Conservation (phyloP, 2,888 invertebrate genomes). For the Tipula unca region DNA sequence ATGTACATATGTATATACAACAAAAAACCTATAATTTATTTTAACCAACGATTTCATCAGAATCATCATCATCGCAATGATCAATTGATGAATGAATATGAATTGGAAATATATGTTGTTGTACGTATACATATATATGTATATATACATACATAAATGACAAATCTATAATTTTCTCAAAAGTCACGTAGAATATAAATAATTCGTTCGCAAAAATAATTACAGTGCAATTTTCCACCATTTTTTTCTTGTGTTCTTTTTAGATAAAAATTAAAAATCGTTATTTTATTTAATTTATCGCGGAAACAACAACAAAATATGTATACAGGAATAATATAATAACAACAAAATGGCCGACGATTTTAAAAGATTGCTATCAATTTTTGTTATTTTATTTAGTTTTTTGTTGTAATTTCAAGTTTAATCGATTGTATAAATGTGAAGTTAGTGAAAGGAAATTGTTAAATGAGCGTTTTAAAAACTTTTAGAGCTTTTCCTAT, state of each 20-base stretch:
- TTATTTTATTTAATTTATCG: background rate
- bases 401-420: background rate
- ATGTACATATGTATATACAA: background rate
- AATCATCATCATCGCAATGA: background rate
- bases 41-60: background rate
- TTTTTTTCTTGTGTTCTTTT: background rate
- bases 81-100: background rate
- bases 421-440: background rate
- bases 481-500: background rate
- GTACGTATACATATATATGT: too few species aligned
- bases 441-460: background rate
- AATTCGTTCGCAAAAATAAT: background rate
- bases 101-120: background rate
- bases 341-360: background rate
- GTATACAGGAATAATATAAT: background rate
- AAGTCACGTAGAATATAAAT: background rate
- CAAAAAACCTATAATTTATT: background rate
- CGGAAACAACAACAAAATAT: background rate
- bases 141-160: background rate
- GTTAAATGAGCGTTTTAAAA: background rate
- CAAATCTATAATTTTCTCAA: slow-evolving; percentile 14
- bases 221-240: slow-evolving; percentile 14
- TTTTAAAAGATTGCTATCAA: background rate
- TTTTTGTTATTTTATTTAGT: background rate
- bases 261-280: background rate